A percentile compares a stretch with the other conserved stretches of the same genome.
Conservation (phyloP, 2,888 invertebrate genomes). For the Gymnocheta viridis region DNA sequence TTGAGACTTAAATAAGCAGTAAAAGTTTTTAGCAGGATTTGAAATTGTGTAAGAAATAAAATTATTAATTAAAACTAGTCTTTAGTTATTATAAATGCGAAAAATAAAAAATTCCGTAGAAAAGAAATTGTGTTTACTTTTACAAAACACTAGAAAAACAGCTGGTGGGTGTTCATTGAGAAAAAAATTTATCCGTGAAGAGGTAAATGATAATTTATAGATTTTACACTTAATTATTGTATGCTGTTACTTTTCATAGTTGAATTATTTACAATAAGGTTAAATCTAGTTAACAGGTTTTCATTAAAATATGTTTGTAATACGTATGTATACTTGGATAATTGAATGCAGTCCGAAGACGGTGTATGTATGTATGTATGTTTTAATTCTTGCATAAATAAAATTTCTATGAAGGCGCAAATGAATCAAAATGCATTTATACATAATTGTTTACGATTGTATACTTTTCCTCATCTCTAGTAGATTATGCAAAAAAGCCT, state of each 20-base stretch:
- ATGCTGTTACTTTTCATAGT: not conserved
- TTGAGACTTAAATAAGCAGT: not conserved
- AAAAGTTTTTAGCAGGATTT: not conserved
- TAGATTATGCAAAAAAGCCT: too few species aligned
- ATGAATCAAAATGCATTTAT: not conserved
- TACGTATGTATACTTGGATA: not conserved
- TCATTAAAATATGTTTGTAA: not conserved
- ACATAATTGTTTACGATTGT: not conserved
- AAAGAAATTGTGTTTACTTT: slow-evolving; percentile 21
- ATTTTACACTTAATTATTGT: not conserved
- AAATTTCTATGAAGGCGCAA: not conserved
- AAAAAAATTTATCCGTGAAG: not conserved
- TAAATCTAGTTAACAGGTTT: not conserved
- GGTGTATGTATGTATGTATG: not conserved
- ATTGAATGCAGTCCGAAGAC: not conserved
- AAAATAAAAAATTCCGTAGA: not conserved
- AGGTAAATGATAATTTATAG: slow-evolving; percentile 22
- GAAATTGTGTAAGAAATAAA: not conserved
- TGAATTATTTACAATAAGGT: not conserved
- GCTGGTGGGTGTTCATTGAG: slow-evolving; percentile 3
- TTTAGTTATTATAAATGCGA: too few species aligned
- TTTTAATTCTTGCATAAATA: not conserved
- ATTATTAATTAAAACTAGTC: not conserved
- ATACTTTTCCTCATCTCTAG: not conserved
- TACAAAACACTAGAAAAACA: slow-evolving; percentile 20